Percentiles rank a stretch among this genome's conserved stretches.
Conservation (phyloP, 2,797 vertebrate species). For the Lerista edwardsae region DNA sequence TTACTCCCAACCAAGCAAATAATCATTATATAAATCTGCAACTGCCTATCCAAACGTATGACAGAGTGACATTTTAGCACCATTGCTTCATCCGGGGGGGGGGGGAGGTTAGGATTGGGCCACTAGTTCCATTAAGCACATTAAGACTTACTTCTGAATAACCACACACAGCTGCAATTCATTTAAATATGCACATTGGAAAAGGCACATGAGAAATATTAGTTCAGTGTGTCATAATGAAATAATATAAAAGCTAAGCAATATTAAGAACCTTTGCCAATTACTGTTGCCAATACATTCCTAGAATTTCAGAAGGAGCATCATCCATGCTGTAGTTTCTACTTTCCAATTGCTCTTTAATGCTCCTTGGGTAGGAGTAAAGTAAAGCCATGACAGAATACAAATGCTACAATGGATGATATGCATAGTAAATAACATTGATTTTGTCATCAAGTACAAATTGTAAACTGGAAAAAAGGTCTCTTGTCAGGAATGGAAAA, state of each 20-base stretch:
- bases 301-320: not conserved
- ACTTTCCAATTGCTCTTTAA: not conserved
- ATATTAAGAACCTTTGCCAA: not conserved
- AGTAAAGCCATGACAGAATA: not conserved
- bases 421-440: slow-evolving; percentile 15
- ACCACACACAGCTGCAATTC: not conserved
- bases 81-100: no score
- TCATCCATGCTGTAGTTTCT: not conserved
- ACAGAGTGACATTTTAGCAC: no score
- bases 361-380: not conserved
- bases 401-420: slow-evolving; percentile 5
- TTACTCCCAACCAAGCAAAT: no score
- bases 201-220: not conserved
- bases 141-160: no score
- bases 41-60: no score
- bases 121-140: no score
- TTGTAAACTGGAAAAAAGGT: slow-evolving; percentile 27
- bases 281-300: not conserved
- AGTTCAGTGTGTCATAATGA: accelerated
- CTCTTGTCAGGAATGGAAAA: slow-evolving; percentile 27
- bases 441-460: slow-evolving; percentile 17
- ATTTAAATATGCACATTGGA: slow-evolving; percentile 16
- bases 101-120: no score
- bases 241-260: not conserved
- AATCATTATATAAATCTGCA: no score